Percentiles rank a stretch among this genome's conserved stretches.
phyloP scores from a whole-genome alignment of 2,797 vertebrate genomes.

The Catamblyrhynchus diadema region DNA sequence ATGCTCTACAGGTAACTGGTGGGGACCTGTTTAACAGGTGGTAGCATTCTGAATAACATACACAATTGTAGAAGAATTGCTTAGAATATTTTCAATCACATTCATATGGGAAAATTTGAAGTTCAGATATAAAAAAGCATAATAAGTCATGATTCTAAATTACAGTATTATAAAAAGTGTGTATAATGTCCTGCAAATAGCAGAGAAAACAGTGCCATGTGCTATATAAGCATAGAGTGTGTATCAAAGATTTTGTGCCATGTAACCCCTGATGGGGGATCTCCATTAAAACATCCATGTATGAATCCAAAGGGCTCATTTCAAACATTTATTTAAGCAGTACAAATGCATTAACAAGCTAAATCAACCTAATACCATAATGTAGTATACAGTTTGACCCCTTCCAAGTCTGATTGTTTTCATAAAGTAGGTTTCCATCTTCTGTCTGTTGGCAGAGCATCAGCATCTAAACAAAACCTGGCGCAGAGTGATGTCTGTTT shows the following conservation, averaged over 20 bases:
- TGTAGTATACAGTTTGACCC: slow-evolving; percentile 19
- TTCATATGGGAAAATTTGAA: neutral
- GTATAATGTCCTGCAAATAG: neutral
- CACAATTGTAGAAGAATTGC: neutral
- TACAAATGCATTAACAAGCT: slow-evolving; percentile 10
- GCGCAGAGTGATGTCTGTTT: neutral
- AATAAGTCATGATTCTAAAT: neutral
- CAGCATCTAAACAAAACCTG: slow-evolving; percentile 17
- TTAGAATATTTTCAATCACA: neutral
- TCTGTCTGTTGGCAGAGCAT: slow-evolving; percentile 18
- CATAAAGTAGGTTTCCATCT: slow-evolving; percentile 35
- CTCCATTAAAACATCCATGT: neutral
- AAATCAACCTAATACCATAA: slow-evolving; percentile 34
- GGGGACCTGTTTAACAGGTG: neutral
- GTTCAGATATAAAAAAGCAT: neutral
- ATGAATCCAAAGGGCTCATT: neutral
- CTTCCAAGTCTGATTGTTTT: slow-evolving; percentile 40
- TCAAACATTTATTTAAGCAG: slow-evolving; percentile 19
- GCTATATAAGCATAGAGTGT: neutral
- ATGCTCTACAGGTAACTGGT: neutral
- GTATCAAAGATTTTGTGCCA: neutral
- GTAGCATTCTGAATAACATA: neutral
- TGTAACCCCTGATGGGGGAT: neutral
- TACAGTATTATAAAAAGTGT: neutral
- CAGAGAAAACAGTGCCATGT: neutral